A percentile compares a stretch with the other conserved stretches of the same genome.
Conservation (phyloP, 2,797 vertebrate species). For the Clamator glandarius region DNA sequence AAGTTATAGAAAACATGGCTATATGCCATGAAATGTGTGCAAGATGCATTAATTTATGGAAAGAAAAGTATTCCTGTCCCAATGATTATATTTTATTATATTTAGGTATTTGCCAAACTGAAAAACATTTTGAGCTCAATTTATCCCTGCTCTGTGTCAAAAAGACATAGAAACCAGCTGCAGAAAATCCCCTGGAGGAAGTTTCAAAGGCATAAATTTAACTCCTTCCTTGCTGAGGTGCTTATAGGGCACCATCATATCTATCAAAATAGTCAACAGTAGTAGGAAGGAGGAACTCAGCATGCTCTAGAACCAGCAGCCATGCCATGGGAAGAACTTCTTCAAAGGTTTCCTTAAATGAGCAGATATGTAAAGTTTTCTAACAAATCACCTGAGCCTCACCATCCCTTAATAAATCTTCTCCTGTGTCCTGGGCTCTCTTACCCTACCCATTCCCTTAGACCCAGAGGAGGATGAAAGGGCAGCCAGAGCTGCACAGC, state of each 20-base stretch:
- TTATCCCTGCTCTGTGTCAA: slow-evolving; percentile 59
- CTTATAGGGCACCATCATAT: neutral
- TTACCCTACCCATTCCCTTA: neutral
- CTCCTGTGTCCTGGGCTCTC: neutral
- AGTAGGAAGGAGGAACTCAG: neutral
- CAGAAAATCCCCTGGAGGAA: slow-evolving; percentile 34
- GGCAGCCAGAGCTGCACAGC: neutral
- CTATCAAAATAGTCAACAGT: neutral
- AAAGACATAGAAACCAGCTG: slow-evolving; percentile 51
- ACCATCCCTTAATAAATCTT: neutral
- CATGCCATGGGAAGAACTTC: neutral
- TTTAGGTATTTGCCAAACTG: slow-evolving; percentile 53
- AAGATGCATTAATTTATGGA: slow-evolving; percentile 62
- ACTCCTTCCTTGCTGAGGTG: slow-evolving; percentile 46
- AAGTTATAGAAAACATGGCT: slow-evolving; percentile 53
- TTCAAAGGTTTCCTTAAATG: neutral
- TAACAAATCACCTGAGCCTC: neutral
- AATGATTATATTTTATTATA: slow-evolving; percentile 60
- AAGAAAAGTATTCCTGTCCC: slow-evolving; percentile 27
- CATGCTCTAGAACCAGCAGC: neutral
- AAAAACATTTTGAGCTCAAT: slow-evolving; percentile 33
- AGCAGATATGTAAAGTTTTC: neutral
- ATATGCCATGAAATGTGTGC: slow-evolving; percentile 43
- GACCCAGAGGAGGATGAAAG: too few species aligned
- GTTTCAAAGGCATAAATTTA: slow-evolving; percentile 47